Evolutionary conservation across 2,888 invertebrate species (phyloP).

Genomic region (Asteroscopus sphinx): DNA sequence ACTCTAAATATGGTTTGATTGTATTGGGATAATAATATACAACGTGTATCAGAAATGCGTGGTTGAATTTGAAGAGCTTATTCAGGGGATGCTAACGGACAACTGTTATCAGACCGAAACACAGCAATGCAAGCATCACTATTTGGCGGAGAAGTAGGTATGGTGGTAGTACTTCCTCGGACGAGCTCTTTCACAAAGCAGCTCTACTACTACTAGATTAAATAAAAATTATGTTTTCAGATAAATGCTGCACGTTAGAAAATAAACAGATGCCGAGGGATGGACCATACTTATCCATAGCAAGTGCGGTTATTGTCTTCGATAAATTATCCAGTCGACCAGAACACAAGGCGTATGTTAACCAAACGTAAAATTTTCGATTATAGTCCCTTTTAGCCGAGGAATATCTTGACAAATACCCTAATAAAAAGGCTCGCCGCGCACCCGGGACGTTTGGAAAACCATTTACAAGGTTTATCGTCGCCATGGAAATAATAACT

Average conservation of each 20-base stretch:
- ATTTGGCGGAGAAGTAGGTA: too few species aligned
- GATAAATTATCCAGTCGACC: conserved; percentile 66
- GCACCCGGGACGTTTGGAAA: conserved; percentile 86
- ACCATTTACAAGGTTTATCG: conserved; percentile 89
- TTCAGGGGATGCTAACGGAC: too few species aligned
- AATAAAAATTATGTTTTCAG: too few species aligned
- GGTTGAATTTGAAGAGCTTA: too few species aligned
- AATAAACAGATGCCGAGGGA: conserved; percentile 28
- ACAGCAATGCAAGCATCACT: too few species aligned
- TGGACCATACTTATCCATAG: conserved; percentile 42
- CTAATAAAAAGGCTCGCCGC: conserved; percentile 86
- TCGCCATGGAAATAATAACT: conserved; percentile 89
- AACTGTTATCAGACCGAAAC: too few species aligned
- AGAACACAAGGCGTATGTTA: conserved; percentile 77
- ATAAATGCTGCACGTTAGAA: neutral
- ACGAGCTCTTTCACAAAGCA: too few species aligned
- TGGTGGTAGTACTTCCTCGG: too few species aligned
- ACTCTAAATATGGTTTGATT: too few species aligned
- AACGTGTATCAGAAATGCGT: too few species aligned
- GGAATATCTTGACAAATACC: conserved; percentile 88
- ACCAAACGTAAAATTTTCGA: conserved; percentile 86
- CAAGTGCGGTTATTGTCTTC: conserved; percentile 51
- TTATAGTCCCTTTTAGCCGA: conserved; percentile 81
- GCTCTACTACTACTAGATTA: too few species aligned
- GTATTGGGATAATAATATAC: too few species aligned